Conservation (phyloP, 2,113 vertebrate species). For the Corapipo altera region DNA sequence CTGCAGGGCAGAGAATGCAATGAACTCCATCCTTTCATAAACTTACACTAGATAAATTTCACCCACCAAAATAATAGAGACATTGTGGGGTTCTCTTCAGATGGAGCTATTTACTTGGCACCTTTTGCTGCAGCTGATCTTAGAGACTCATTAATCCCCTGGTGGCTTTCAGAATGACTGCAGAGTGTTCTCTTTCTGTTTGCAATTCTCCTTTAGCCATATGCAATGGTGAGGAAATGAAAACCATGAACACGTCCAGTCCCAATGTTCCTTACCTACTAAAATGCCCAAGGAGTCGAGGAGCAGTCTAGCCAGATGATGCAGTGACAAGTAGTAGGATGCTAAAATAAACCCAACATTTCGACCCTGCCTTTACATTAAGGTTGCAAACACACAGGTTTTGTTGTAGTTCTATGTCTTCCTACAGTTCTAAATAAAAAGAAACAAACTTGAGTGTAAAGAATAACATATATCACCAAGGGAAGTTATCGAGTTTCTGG, state of each 20-base stretch:
- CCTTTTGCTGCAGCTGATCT: background rate
- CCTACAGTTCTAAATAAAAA: background rate
- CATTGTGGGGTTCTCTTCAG: background rate
- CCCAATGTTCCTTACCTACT: background rate
- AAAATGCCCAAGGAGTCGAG: background rate
- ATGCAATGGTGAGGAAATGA: background rate
- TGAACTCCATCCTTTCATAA: background rate
- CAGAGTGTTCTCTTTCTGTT: background rate
- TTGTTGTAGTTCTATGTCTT: background rate
- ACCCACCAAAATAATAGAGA: background rate
- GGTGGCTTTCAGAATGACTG: background rate
- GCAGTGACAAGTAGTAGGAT: background rate
- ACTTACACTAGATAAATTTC: background rate
- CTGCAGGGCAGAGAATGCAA: background rate
- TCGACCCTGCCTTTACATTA: background rate
- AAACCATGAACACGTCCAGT: rapidly evolving
- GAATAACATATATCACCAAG: background rate
- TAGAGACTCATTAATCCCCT: background rate
- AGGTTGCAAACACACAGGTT: background rate
- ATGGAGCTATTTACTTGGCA: background rate
- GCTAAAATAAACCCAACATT: background rate
- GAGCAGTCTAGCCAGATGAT: background rate
- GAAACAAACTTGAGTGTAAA: background rate
- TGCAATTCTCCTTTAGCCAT: background rate
- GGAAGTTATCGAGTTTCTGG: background rate